Percentiles rank a stretch among this genome's conserved stretches.
phyloP scores from a whole-genome alignment of 2,797 vertebrate genomes.

The Hemitrygon akajei region DNA sequence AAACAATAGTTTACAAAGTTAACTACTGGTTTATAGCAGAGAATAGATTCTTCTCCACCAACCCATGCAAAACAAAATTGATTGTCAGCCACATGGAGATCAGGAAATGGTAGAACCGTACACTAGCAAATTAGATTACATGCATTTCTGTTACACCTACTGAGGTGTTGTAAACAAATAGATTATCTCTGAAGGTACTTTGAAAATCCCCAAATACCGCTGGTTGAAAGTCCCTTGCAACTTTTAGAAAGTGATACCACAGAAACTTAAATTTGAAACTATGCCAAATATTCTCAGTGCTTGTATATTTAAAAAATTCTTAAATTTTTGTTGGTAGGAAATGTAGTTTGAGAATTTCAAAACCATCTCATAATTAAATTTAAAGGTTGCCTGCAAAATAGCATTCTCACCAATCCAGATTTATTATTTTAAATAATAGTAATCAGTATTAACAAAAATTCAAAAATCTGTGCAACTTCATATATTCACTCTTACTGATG shows the following conservation, averaged over 20 bases:
- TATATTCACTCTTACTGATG: slow-evolving; percentile 18
- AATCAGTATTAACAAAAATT: no score
- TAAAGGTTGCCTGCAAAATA: neutral
- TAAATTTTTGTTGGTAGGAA: neutral
- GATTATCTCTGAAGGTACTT: neutral
- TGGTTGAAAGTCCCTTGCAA: neutral
- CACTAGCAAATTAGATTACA: neutral
- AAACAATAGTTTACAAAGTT: neutral
- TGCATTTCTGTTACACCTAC: neutral
- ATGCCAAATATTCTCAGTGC: no score
- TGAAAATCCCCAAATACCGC: neutral
- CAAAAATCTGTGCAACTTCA: neutral
- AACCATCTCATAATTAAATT: neutral
- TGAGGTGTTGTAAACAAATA: neutral
- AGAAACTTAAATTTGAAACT: neutral
- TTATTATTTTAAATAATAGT: no score
- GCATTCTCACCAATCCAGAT: neutral
- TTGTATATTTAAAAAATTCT: neutral
- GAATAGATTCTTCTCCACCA: neutral
- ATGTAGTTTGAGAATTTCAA: neutral
- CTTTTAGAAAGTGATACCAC: neutral
- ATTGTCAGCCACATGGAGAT: neutral
- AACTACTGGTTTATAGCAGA: neutral
- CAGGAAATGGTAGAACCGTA: neutral
- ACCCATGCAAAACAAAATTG: neutral